Evolutionary conservation across 2,113 vertebrate species (phyloP).

Genomic region (Chionomys nivalis): DNA sequence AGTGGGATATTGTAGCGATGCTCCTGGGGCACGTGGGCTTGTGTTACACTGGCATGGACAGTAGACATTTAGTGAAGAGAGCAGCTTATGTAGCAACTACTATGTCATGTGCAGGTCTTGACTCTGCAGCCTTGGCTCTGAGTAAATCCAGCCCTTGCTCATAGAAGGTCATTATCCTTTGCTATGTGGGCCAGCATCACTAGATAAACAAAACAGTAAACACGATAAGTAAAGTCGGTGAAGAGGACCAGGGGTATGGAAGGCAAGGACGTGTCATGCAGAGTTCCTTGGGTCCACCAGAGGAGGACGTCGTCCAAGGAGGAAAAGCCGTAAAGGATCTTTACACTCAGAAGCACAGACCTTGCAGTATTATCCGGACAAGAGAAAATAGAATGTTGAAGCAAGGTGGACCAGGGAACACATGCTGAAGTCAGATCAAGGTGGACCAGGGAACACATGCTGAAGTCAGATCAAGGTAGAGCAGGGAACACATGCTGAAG

Average conservation of each 20-base stretch:
- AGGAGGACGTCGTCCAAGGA: neutral
- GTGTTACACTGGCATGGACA: neutral
- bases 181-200: neutral
- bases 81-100: neutral
- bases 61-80: neutral
- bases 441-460: no score
- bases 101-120: neutral
- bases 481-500: neutral
- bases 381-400: neutral
- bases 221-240: neutral
- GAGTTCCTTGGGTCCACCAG: neutral
- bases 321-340: neutral
- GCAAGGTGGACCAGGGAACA: neutral
- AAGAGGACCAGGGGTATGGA: rapidly evolving
- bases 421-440: neutral
- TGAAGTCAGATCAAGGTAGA: neutral
- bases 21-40: neutral
- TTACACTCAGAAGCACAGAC: neutral
- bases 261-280: no score
- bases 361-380: neutral
- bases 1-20: neutral
- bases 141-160: neutral
- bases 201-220: neutral
- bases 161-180: neutral
- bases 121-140: neutral